These are phyloP conservation scores for Phorcus lineatus DNA, from an alignment of 2,888 invertebrate species.

Conservation along the genomic window DNA sequence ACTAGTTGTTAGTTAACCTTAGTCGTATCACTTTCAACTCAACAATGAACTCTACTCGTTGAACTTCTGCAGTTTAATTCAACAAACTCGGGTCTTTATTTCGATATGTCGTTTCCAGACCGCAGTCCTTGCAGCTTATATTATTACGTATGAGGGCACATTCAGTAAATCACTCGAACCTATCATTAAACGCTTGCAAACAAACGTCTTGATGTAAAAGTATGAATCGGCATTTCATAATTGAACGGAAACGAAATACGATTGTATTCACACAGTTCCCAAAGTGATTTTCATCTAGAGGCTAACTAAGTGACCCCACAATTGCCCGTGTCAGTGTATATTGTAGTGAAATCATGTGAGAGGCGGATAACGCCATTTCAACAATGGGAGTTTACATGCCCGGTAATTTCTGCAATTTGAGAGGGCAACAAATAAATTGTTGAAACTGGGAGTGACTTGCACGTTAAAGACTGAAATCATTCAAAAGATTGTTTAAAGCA, in stretches of 20 bases:
- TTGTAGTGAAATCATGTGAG: neutral
- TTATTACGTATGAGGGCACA: too few relatives aligned
- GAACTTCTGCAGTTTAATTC: neutral
- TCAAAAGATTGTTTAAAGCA: too few relatives aligned
- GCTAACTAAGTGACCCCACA: neutral
- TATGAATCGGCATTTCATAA: too few relatives aligned
- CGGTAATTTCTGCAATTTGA: neutral
- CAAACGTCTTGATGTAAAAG: too few relatives aligned
- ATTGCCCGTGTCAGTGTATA: neutral
- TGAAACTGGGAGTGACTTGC: neutral
- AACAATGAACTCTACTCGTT: neutral
- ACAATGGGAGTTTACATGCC: conserved; percentile 1
- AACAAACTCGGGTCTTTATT: neutral
- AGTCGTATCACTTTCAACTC: neutral
- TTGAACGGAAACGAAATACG: too few relatives aligned
- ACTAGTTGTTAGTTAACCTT: neutral
- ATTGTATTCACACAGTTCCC: too few relatives aligned
- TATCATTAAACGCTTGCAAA: too few relatives aligned
- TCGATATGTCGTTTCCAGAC: too few relatives aligned
- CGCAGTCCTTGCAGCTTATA: too few relatives aligned
- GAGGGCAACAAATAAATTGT: neutral
- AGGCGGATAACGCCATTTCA: neutral
- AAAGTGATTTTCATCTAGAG: too few relatives aligned
- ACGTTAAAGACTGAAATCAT: too few relatives aligned
- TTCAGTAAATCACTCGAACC: too few relatives aligned